Evolutionary conservation across 2,888 invertebrate genomes (phyloP).

Genomic region (Alcis repandata): DNA sequence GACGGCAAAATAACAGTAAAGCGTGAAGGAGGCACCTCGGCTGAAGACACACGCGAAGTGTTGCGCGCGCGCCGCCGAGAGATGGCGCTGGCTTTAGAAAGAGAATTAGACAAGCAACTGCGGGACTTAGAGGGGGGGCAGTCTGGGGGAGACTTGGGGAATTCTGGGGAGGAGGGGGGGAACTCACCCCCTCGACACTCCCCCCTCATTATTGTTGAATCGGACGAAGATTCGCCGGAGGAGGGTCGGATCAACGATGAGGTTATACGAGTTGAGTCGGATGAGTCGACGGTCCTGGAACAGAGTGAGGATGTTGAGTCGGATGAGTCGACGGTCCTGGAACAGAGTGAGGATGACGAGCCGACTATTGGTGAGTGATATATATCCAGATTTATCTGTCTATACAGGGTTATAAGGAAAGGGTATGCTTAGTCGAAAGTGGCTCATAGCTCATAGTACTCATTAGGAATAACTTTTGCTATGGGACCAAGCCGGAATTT

Average conservation of each 20-base stretch:
- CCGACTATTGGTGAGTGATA: background rate
- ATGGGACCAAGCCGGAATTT: too few relatives aligned
- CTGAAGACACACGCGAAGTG: background rate
- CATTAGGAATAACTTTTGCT: too few relatives aligned
- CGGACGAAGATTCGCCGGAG: conserved; percentile 1
- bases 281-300: background rate
- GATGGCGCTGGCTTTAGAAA: conserved; percentile 16
- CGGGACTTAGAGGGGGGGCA: conserved; percentile 1
- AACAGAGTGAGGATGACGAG: background rate
- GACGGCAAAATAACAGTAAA: background rate
- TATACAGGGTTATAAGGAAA: too few relatives aligned
- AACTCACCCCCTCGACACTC: background rate
- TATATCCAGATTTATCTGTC: too few relatives aligned
- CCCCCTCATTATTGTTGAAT: conserved; percentile 13
- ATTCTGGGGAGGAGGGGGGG: background rate
- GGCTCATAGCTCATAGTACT: too few relatives aligned
- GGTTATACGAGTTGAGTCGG: background rate
- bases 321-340: too few relatives aligned
- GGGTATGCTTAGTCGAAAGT: too few relatives aligned
- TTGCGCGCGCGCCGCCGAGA: conserved; percentile 9
- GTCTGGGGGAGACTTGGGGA: too few relatives aligned
- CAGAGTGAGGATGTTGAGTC: too few relatives aligned
- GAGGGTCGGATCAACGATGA: background rate
- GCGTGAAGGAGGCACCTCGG: background rate
- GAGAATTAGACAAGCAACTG: conserved; percentile 27